Evolutionary conservation across 1,140 invertebrate species (phyloP).

Genomic region (Wiebesia pumilae): DNA sequence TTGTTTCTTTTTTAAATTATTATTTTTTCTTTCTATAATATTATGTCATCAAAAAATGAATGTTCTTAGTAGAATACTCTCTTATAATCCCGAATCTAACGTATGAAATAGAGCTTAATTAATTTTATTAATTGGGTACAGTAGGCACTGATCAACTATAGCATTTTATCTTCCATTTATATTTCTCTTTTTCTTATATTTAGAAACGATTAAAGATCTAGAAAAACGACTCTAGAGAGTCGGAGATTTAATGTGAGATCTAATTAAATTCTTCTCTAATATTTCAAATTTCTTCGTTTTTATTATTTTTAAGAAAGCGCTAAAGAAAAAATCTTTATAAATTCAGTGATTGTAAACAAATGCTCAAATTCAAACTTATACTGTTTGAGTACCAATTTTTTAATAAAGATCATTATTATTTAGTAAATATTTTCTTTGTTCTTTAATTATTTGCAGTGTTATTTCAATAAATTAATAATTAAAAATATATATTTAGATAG

Average conservation of each 20-base stretch:
- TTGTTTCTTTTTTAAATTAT: background rate
- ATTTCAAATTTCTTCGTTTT: background rate
- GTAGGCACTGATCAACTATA: slow-evolving; percentile 49
- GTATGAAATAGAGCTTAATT: slow-evolving; percentile 34
- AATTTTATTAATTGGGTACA: slow-evolving; percentile 43
- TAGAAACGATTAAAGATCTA: background rate
- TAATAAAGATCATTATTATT: background rate
- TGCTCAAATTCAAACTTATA: too few species aligned
- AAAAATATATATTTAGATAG: background rate
- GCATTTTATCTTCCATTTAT: slow-evolving; percentile 18
- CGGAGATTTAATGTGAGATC: too few species aligned
- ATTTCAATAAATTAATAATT: background rate
- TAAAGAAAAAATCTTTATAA: too few species aligned
- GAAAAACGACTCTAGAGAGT: too few species aligned
- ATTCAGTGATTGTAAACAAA: too few species aligned
- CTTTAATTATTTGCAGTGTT: background rate
- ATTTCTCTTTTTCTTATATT: background rate
- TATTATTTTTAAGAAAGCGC: too few species aligned
- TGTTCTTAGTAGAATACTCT: background rate
- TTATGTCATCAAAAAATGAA: background rate
- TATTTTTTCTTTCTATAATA: background rate
- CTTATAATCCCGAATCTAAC: background rate
- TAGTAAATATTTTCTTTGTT: background rate
- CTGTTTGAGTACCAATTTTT: too few species aligned
- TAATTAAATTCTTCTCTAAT: too few species aligned